Conservation (phyloP, 2,113 vertebrate genomes). For the Antidorcas marsupialis region DNA sequence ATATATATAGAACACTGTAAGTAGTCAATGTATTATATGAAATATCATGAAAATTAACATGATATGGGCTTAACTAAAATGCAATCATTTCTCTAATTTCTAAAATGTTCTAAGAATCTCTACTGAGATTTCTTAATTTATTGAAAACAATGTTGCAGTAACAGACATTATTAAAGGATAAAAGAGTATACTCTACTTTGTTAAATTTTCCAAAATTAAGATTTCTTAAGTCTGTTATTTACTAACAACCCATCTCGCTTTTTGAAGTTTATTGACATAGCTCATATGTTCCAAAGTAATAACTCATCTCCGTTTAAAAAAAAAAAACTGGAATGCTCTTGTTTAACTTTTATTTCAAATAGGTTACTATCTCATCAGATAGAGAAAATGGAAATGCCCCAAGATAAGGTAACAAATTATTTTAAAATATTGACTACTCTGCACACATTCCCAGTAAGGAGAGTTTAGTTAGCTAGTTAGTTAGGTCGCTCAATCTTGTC, state of each 20-base stretch:
- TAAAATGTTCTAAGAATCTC: neutral
- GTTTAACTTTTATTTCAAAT: neutral
- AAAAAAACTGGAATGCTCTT: neutral
- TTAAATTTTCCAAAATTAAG: neutral
- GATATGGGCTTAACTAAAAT: neutral
- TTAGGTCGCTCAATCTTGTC: no score
- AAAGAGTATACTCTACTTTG: neutral
- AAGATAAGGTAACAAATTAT: neutral
- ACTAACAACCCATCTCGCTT: neutral
- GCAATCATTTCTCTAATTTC: neutral
- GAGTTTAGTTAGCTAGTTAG: neutral
- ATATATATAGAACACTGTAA: neutral
- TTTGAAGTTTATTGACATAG: neutral
- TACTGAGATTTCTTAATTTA: neutral
- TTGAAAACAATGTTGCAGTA: neutral
- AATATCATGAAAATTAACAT: neutral
- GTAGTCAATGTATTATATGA: neutral
- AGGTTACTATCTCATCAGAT: neutral
- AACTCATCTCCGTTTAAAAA: neutral
- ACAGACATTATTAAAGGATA: neutral
- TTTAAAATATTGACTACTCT: neutral
- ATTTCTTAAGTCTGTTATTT: neutral
- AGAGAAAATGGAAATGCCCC: neutral
- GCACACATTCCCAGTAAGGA: neutral
- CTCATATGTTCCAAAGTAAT: neutral